Evolutionary conservation across 1,140 invertebrate genomes (phyloP).

Genomic region (Pachyrhynchus sulphureomaculatus): DNA sequence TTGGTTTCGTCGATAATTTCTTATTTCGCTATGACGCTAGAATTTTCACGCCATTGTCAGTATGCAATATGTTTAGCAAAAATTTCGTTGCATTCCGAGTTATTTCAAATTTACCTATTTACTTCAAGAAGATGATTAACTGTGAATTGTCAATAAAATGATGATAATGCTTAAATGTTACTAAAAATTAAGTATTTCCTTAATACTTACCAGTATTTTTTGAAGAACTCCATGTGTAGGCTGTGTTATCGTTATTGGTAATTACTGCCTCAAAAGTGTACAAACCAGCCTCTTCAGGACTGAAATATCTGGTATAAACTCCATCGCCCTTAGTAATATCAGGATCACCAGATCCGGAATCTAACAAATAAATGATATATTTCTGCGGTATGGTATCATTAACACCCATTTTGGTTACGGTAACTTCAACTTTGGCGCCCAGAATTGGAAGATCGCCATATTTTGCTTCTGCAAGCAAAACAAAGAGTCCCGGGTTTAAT

Average conservation of each 20-base stretch:
- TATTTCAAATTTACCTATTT: too few relatives aligned
- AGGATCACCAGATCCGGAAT: conserved; percentile 65
- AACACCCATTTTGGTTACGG: conserved; percentile 48
- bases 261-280: conserved; percentile 57
- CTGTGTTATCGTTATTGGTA: conserved; percentile 56
- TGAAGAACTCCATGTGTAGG: conserved; percentile 51
- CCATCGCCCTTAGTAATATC: conserved; percentile 67
- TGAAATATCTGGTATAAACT: conserved; percentile 65
- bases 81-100: too few relatives aligned
- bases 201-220: conserved; percentile 42
- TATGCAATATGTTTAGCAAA: too few relatives aligned
- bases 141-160: too few relatives aligned
- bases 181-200: too few relatives aligned
- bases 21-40: too few relatives aligned
- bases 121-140: too few relatives aligned
- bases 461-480: conserved; percentile 58
- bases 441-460: conserved; percentile 55
- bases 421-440: conserved; percentile 57
- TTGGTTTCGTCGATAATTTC: too few relatives aligned
- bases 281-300: conserved; percentile 52
- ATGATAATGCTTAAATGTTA: too few relatives aligned
- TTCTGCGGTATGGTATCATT: conserved; percentile 52
- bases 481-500: conserved; percentile 47
- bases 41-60: too few relatives aligned
- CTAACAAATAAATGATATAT: conserved; percentile 56